Conservation (phyloP, 2,888 invertebrate species). For the Malthinus seriepunctatus region DNA sequence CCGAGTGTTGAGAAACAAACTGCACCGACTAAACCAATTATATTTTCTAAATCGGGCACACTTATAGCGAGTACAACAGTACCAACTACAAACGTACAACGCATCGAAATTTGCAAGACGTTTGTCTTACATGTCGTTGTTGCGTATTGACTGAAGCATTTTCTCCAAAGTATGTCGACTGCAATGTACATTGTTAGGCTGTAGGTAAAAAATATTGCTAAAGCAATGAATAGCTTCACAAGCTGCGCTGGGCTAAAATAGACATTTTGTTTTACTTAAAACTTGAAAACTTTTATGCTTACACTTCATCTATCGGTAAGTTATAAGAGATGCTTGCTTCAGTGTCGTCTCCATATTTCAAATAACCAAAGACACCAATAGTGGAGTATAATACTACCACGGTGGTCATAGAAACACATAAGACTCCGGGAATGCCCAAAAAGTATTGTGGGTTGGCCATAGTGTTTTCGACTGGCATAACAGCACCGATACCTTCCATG, state of each 20-base stretch:
- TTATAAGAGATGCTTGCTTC: constrained; percentile 82
- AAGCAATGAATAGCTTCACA: constrained; percentile 82
- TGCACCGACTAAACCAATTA: constrained; percentile 88
- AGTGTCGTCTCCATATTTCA: constrained; percentile 77
- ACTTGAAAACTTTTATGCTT: constrained; percentile 46
- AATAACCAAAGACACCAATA: constrained; percentile 90
- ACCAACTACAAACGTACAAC: constrained; percentile 58
- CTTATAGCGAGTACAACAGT: constrained; percentile 74
- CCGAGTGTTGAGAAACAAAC: constrained; percentile 69
- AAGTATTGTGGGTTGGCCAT: constrained; percentile 84
- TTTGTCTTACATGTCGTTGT: constrained; percentile 56
- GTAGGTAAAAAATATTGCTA: constrained; percentile 91
- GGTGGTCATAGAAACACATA: constrained; percentile 84
- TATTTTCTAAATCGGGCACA: constrained; percentile 81
- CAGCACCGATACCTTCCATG: constrained; percentile 65
- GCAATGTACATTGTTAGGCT: constrained; percentile 95
- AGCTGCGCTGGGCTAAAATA: constrained; percentile 71
- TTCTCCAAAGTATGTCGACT: constrained; percentile 86
- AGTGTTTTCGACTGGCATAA: constrained; percentile 92
- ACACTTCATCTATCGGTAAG: constrained; percentile 70
- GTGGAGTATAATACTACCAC: constrained; percentile 79
- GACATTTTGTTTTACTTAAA: not conserved
- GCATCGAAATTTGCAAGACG: constrained; percentile 58
- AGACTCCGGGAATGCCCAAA: constrained; percentile 80
- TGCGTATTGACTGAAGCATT: constrained; percentile 60